Evolutionary conservation across 2,113 vertebrate genomes (phyloP), one percentile per base, ranked within the genome.

Genomic region (Rhadina sibilatrix): DNA sequence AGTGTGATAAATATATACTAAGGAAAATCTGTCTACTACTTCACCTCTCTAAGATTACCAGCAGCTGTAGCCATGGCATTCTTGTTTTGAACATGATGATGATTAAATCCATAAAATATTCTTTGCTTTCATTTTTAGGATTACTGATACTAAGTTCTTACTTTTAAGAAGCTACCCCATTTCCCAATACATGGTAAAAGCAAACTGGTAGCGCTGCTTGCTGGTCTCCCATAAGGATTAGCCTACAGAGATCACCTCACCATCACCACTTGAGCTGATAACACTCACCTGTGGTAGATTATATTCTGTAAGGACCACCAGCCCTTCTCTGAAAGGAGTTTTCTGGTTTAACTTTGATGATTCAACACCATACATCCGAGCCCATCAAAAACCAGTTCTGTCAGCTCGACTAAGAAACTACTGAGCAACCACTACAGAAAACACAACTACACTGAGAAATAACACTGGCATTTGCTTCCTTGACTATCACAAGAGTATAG

Each of bases 271-370:
- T 20, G 19, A 54, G 21, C 17, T 52, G 52, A 10, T 8, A 46
- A 53, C 1, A 46, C 1, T 42, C 14, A 54, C 1, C 10, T 15
- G 7, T 6, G 17, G 8, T 5, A 57, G 35, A 42, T 2, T 0
- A 2, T 15, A 17, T 50, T 27, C 11, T 70, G 8, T 5, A 8
- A 64, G 5, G 10, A 35, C 4, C 3, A 23, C 13, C 33, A 90
- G 23, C 10, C 44, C 57, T 56, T 35, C 31, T 52, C 75, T 52
- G 17, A 52, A 78, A 52, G 8, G 53, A n/a, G 5, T 20, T 19
- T 47, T 60, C 50, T 25, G 24, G 11, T 42, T 82, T 66, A 59
- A 31, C n/a, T 42, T 53, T 3, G 10, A 37, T 18, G 15, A 46
- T 27, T 49, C 52, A 77, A 3, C 24, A 21, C 3, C 8, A 4